Evolutionary conservation across 2,888 invertebrate genomes (phyloP).

Genomic region (Eugnorisma glareosa): DNA sequence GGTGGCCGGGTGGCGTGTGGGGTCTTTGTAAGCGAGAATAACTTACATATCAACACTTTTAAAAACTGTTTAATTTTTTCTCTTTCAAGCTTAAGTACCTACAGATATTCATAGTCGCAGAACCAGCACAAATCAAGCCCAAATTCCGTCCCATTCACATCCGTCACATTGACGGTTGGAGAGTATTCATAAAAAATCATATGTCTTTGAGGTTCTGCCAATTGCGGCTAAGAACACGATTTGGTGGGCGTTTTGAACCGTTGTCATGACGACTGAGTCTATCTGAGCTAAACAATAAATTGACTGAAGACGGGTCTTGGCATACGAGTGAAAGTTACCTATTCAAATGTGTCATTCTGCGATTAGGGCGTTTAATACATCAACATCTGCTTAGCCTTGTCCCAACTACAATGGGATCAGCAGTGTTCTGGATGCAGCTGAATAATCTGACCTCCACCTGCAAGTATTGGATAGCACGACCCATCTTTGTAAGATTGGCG

Average conservation of each 20-base stretch:
- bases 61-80: not conserved
- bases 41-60: not conserved
- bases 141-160: not conserved
- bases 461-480: not conserved
- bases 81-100: not conserved
- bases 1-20: constrained; percentile 32
- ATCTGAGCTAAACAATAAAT: no score
- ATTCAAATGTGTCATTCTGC: no score
- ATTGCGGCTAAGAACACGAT: not conserved
- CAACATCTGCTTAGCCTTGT: not conserved
- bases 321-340: no score
- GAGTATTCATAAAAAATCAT: not conserved
- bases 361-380: not conserved
- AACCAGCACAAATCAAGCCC: not conserved
- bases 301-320: no score
- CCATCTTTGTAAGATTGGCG: not conserved
- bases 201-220: not conserved
- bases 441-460: not conserved
- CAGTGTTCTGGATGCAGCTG: not conserved
- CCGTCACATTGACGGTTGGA: not conserved
- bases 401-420: not conserved
- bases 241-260: not conserved
- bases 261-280: not conserved
- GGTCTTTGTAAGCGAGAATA: constrained; percentile 14
- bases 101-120: not conserved